These are phyloP conservation scores for Cheirogaleus medius DNA, from an alignment of 2,113 vertebrate genomes.

Conservation along the genomic window DNA sequence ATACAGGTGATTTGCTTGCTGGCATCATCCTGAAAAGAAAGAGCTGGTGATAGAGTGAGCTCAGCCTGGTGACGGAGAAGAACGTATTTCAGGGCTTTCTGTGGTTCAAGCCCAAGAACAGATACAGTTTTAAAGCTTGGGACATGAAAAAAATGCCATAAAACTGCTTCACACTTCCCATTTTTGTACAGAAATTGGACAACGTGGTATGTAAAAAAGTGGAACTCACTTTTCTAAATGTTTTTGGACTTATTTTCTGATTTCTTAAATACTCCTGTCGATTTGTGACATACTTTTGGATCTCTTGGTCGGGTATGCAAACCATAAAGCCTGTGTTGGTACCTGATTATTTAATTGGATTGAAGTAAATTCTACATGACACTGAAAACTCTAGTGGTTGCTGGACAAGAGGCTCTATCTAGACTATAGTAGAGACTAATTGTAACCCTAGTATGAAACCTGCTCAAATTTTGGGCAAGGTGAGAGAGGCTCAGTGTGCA, in stretches of 20 bases:
- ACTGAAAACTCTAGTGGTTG: neutral
- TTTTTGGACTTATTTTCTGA: neutral
- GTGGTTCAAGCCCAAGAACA: neutral
- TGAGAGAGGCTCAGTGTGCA: neutral
- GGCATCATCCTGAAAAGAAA: constrained; percentile 86
- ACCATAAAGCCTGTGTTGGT: neutral
- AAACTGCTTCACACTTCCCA: neutral
- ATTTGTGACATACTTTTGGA: neutral
- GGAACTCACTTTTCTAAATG: neutral
- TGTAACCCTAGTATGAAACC: neutral
- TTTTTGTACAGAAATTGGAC: neutral
- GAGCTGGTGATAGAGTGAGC: neutral
- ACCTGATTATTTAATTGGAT: neutral
- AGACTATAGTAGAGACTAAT: neutral
- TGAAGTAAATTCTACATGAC: neutral
- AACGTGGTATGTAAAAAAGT: neutral
- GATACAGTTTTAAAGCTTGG: neutral
- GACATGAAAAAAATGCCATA: neutral
- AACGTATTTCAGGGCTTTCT: neutral
- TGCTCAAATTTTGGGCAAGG: neutral
- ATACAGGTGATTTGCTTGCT: constrained; percentile 85
- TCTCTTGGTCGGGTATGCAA: neutral
- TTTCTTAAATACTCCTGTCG: neutral
- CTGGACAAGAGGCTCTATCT: neutral
- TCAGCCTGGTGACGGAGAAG: neutral